A percentile compares a stretch with the other conserved stretches of the same genome.
Evolutionary conservation across 1,140 invertebrate species (phyloP).

Genomic region (Proctacanthus coquilletti): DNA sequence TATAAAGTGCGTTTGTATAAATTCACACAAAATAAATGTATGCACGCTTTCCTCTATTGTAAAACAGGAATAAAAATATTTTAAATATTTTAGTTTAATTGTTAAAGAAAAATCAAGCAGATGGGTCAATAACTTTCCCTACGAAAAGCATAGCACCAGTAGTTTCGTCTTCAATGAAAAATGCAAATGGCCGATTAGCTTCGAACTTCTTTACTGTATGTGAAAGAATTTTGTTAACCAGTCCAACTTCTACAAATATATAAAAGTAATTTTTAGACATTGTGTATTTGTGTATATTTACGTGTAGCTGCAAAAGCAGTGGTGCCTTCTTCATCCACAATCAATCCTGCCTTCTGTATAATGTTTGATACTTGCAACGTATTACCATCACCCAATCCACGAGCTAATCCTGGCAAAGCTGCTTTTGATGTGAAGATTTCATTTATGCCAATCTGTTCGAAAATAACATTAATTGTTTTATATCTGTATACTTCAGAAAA

Average conservation of each 20-base stretch:
- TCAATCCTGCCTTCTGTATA: slow-evolving; percentile 66
- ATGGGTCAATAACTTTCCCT: slow-evolving; percentile 50
- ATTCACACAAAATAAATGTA: too few relatives aligned
- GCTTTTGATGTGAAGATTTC: slow-evolving; percentile 53
- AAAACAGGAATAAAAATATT: too few relatives aligned
- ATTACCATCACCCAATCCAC: slow-evolving; percentile 31
- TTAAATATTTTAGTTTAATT: too few relatives aligned
- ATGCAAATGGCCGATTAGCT: slow-evolving; percentile 59
- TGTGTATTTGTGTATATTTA: background rate
- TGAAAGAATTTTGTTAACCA: slow-evolving; percentile 55
- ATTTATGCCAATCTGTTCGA: slow-evolving; percentile 45
- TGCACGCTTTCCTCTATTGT: too few relatives aligned
- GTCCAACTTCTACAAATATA: slow-evolving; percentile 39
- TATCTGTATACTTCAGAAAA: background rate
- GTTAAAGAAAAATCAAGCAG: too few relatives aligned
- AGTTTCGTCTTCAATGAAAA: slow-evolving; percentile 61
- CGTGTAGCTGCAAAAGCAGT: slow-evolving; percentile 57
- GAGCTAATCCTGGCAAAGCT: slow-evolving; percentile 44
- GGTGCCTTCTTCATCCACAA: slow-evolving; percentile 71
- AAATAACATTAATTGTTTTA: slow-evolving; percentile 1
- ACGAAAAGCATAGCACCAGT: slow-evolving; percentile 54
- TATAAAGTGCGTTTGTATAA: too few relatives aligned
- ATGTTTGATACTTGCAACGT: slow-evolving; percentile 52
- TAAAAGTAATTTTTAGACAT: slow-evolving; percentile 5
- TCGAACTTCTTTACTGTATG: slow-evolving; percentile 37